phyloP scores from a whole-genome alignment of 2,113 vertebrate genomes.

The Proteles cristata region DNA sequence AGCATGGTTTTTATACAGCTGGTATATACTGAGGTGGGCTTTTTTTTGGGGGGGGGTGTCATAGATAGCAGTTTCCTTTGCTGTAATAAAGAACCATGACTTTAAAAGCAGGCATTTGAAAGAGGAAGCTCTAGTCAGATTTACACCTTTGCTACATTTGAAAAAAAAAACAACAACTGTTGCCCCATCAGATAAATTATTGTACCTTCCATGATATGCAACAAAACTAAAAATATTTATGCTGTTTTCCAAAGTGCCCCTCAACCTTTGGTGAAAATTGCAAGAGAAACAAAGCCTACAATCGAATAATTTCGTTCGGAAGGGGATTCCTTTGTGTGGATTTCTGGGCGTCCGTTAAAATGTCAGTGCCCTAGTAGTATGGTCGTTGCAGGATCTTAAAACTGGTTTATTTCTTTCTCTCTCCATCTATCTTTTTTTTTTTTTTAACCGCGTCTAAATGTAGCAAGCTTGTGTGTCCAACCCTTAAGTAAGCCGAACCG shows the following conservation, averaged over 20 bases:
- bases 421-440: not conserved
- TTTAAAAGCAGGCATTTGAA: slow-evolving; percentile 52
- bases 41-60: not conserved
- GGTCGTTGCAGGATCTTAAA: slow-evolving; percentile 60
- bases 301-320: slow-evolving; percentile 70
- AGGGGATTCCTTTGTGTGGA: slow-evolving; percentile 74
- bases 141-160: slow-evolving; percentile 56
- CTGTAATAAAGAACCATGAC: slow-evolving; percentile 3
- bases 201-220: slow-evolving; percentile 49
- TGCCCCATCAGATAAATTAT: slow-evolving; percentile 49
- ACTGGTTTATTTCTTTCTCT: slow-evolving; percentile 56
- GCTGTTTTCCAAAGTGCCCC: slow-evolving; percentile 37
- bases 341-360: slow-evolving; percentile 42
- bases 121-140: slow-evolving; percentile 49
- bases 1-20: slow-evolving; percentile 36
- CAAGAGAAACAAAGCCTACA: slow-evolving; percentile 61
- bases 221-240: slow-evolving; percentile 65
- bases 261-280: slow-evolving; percentile 55
- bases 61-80: slow-evolving; percentile 45
- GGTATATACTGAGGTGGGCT: not conserved
- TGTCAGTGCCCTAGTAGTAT: slow-evolving; percentile 35
- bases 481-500: not conserved
- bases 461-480: slow-evolving; percentile 41
- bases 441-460: slow-evolving; percentile 32
- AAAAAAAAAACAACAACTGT: not conserved